Evolutionary conservation across 2,888 invertebrate species (phyloP), one percentile per base, ranked within the genome.

Genomic region (Liodrosophila aerea): DNA sequence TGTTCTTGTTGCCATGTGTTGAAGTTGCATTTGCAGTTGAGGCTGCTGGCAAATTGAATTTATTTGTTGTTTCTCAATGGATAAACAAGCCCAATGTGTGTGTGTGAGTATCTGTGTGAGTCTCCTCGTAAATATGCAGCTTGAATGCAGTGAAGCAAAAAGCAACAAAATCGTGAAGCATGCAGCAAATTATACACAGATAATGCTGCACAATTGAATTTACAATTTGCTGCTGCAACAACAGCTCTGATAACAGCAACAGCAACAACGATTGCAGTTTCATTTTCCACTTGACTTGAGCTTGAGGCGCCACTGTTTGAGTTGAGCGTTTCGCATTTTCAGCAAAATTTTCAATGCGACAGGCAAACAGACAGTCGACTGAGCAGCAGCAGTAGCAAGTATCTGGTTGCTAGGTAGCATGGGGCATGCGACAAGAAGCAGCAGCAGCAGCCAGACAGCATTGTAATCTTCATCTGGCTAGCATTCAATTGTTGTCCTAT

Each of bases 261-360:
- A 39, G 29, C 7, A 56, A 66, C 61, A 73, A 61, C 58, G 37
- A 22, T 22, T 22, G 22, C 22, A 22, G 62, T 75, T 80, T 85
- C 76, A 84, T 81, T 78, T 80, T 80, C 82, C 85, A 78, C 78
- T 82, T 65, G 82, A 80, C 73, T 80, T 61, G 75, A 77, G 76
- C 22, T 45, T 65, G 83, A 77, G 76, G 31, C 64, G 40, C 34
- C 47, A 44, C 51, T 65, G 69, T 61, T 66, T 65, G 47, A 65
- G 63, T 50, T 58, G 59, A 74, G 76, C 57, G 68, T 73, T 76
- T 83, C 73, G 84, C 81, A 83, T 76, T 78, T 22, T 80, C 76
- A 83, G 81, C 77, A 73, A 58, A 22, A 71, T 72, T 76, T 77
- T 69, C 76, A 78, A 78, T 75, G 77, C 74, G 68, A 59, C 68